Percentiles rank a stretch among this genome's conserved stretches.
phyloP scores from a whole-genome alignment of 2,113 vertebrate species.

The Indicator indicator region DNA sequence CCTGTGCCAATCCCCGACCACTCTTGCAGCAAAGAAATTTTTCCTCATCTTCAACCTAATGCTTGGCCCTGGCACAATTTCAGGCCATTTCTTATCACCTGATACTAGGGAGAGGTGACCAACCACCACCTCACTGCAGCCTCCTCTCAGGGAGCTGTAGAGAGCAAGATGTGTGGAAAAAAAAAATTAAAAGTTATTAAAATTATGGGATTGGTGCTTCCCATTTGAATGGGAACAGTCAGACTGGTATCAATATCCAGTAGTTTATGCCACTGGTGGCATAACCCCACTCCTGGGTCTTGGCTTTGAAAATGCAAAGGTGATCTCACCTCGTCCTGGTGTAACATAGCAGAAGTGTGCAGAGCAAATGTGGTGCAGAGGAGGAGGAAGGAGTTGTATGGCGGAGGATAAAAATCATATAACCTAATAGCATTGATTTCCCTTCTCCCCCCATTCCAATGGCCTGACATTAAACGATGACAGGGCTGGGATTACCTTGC shows the following conservation, averaged over 20 bases:
- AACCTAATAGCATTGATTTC: conserved; percentile 23
- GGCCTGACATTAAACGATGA: neutral
- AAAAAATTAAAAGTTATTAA: conserved; percentile 57
- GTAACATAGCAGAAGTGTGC: neutral
- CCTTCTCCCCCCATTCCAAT: neutral
- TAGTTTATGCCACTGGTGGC: conserved; percentile 11
- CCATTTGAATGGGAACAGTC: conserved; percentile 58
- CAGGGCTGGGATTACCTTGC: conserved; percentile 19
- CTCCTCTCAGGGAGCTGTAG: no score
- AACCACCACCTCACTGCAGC: no score
- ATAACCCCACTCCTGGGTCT: neutral
- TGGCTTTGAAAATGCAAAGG: conserved; percentile 34
- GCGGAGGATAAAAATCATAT: neutral
- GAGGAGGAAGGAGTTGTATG: neutral
- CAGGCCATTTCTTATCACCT: no score
- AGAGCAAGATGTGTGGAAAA: neutral
- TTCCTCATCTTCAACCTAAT: no score
- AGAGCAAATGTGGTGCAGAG: neutral
- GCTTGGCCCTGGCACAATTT: no score
- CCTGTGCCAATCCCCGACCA: no score
- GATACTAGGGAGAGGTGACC: no score
- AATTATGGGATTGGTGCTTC: conserved; percentile 50
- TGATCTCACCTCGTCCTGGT: conserved; percentile 35
- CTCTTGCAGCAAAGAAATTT: no score
- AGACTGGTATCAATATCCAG: conserved; percentile 35